Conservation (phyloP, 2,113 vertebrate species). For the Zootoca vivipara region DNA sequence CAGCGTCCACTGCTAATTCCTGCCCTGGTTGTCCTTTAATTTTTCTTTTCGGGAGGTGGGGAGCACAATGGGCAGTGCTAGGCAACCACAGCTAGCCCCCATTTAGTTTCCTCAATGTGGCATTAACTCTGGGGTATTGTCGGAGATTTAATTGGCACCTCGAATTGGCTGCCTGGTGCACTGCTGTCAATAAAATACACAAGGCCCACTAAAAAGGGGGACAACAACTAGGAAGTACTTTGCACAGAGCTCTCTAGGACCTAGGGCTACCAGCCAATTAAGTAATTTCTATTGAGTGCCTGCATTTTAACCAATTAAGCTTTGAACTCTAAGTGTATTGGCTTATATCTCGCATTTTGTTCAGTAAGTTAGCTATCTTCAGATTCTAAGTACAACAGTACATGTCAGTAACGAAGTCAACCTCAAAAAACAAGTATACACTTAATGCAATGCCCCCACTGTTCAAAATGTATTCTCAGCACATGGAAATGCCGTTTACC, state of each 20-base stretch:
- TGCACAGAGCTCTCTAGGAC: neutral
- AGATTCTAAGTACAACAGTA: neutral
- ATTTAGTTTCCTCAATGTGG: neutral
- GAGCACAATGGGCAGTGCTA: neutral
- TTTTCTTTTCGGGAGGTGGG: neutral
- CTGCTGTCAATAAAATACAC: neutral
- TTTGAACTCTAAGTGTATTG: neutral
- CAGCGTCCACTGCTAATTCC: neutral
- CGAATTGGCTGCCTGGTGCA: neutral
- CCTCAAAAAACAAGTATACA: neutral
- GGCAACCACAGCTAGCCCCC: neutral
- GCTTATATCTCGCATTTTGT: neutral
- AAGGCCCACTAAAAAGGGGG: neutral
- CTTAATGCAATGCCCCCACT: neutral
- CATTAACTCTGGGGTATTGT: neutral
- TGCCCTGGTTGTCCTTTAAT: neutral
- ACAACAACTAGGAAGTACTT: neutral
- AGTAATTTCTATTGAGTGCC: neutral
- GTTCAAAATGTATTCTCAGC: neutral
- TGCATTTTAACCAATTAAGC: neutral
- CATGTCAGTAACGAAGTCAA: neutral
- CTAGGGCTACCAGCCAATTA: neutral
- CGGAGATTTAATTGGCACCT: neutral
- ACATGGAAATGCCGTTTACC: too few relatives aligned
- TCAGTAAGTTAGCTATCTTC: neutral